Evolutionary conservation across 2,113 vertebrate genomes (phyloP), one percentile per base, ranked within the genome.

Genomic region (Dromas ardeola): DNA sequence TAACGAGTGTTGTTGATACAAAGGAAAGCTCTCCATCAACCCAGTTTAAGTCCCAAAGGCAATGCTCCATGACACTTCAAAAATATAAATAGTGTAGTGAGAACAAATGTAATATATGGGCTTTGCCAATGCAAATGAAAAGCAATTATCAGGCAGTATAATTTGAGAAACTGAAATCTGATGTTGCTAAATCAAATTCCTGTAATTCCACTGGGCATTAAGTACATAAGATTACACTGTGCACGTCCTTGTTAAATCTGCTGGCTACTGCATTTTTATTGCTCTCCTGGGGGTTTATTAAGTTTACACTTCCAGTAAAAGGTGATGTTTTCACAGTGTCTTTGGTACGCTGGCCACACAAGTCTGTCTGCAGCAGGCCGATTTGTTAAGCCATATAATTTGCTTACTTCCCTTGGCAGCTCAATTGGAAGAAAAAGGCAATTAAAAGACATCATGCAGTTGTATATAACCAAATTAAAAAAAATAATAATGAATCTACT

Each of bases 231-330:
- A 98, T 98, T 98, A 97, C 90, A 85, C 88, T 96, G 95, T 95
- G 94, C 94, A 97, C 94, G 96, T 97, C 96, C 97, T 98, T 97
- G 96, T 98, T 98, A 98, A 98, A 97, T 92, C 85, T 96, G 93
- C 96, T 98, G 92, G 95, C 96, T 97, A 96, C 96, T 97, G 96
- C 86, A 87, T 96, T 98, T 98, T 98, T 97, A 98, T 98, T 94
- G 91, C 95, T 97, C 97, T 96, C 97, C 94, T 95, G 98, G 97
- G 97, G 97, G 72, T 94, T 98, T 97, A 95, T 95, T 96, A 96
- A 95, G 94, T 97, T 98, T 97, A 93, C 91, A 93, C 94, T 98
- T 96, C 94, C 95, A 95, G 86, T 95, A 96, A 97, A 97, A 98
- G 95, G 88, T 93, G 87, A 79, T 95, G 87, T 97, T 98, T 98